phyloP scores from a whole-genome alignment of 1,140 invertebrate species.

The Polypedilum pembai region DNA sequence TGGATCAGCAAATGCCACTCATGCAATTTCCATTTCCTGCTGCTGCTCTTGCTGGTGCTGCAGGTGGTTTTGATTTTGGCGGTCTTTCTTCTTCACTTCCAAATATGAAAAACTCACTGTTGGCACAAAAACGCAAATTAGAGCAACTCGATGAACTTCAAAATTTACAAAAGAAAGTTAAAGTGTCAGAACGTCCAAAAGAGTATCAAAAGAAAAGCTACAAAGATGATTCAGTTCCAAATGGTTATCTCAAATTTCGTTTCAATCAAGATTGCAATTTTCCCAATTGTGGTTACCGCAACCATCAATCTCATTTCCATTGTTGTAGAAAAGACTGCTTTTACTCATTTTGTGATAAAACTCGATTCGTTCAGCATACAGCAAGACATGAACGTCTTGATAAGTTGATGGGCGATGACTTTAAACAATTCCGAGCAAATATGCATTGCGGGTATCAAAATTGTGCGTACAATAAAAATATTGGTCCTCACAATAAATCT shows the following conservation, averaged over 20 bases:
- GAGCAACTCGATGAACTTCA: constrained; percentile 33
- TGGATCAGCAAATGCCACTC: constrained; percentile 31
- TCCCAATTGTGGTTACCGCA: constrained; percentile 80
- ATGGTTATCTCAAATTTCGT: constrained; percentile 79
- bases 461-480: constrained; percentile 70
- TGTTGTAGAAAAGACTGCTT: constrained; percentile 89
- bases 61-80: constrained; percentile 34
- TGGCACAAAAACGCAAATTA: constrained; percentile 36
- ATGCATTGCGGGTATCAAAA: constrained; percentile 77
- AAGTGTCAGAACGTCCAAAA: background rate
- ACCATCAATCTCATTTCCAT: constrained; percentile 95
- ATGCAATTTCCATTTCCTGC: constrained; percentile 24
- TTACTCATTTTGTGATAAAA: constrained; percentile 95
- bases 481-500: constrained; percentile 76
- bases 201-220: constrained; percentile 51
- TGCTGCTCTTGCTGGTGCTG: constrained; percentile 30
- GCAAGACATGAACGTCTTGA: constrained; percentile 89
- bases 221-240: constrained; percentile 88
- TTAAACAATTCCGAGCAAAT: constrained; percentile 87
- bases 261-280: constrained; percentile 95
- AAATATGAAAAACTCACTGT: constrained; percentile 15
- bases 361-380: constrained; percentile 88
- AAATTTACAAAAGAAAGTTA: constrained; percentile 28
- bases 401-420: constrained; percentile 91
- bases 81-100: constrained; percentile 28